A percentile compares a stretch with the other conserved stretches of the same genome.
Evolutionary conservation across 1,140 invertebrate genomes (phyloP).

Genomic region (Drosophila prosaltans): DNA sequence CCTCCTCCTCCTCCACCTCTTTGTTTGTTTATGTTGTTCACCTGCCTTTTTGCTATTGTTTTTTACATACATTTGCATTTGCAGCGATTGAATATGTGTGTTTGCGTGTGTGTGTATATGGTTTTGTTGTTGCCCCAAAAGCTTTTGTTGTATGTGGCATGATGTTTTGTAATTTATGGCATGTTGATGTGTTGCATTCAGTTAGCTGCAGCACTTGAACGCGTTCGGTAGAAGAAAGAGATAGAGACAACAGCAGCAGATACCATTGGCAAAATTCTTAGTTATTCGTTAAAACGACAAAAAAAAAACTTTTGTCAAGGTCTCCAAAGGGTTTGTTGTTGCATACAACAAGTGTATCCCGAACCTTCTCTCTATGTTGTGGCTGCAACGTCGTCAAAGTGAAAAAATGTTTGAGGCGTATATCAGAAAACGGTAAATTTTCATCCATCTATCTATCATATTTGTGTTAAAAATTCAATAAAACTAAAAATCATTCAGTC

Average conservation of each 20-base stretch:
- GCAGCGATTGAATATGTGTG: constrained; percentile 56
- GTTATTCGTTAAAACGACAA: no score
- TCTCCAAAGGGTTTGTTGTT: constrained; percentile 7
- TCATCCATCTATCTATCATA: not conserved
- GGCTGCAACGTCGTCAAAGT: constrained; percentile 61
- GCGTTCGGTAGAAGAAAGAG: constrained; percentile 43
- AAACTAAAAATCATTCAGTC: constrained; percentile 36
- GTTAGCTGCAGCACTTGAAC: constrained; percentile 54
- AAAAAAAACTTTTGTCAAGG: no score
- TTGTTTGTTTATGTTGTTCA: constrained; percentile 6
- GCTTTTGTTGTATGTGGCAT: constrained; percentile 42
- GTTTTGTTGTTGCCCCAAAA: not conserved
- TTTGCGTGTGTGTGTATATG: not conserved
- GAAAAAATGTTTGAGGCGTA: constrained; percentile 77
- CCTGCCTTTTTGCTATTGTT: constrained; percentile 43
- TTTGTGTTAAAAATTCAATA: constrained; percentile 1
- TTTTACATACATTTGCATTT: constrained; percentile 66
- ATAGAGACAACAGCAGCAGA: not conserved
- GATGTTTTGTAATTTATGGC: constrained; percentile 65
- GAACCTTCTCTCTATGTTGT: constrained; percentile 51
- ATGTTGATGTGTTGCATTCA: constrained; percentile 57
- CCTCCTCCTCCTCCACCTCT: not conserved
- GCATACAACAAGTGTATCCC: constrained; percentile 16
- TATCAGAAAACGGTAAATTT: constrained; percentile 75
- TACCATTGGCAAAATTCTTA: constrained; percentile 16